phyloP scores from a whole-genome alignment of 2,797 vertebrate genomes.

The Rhadinocentrus ornatus region DNA sequence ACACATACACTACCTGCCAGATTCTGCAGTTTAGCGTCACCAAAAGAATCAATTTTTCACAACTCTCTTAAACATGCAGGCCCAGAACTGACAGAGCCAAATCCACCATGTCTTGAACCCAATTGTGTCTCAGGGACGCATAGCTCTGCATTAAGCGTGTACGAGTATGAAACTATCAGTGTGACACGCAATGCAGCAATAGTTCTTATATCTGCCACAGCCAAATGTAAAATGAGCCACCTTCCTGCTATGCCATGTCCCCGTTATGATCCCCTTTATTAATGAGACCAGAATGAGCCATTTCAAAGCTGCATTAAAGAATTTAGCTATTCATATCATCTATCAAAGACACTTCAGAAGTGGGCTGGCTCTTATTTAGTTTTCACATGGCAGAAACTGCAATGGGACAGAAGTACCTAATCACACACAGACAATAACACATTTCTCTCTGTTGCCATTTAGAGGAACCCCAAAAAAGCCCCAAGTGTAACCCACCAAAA shows the following conservation, averaged over 20 bases:
- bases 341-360: slow-evolving; percentile 77
- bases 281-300: slow-evolving; percentile 57
- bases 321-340: slow-evolving; percentile 71
- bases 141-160: slow-evolving; percentile 16
- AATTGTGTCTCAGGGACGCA: slow-evolving; percentile 28
- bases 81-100: slow-evolving; percentile 20
- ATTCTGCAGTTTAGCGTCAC: slow-evolving; percentile 19
- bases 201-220: slow-evolving; percentile 23
- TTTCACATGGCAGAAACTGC: slow-evolving; percentile 71
- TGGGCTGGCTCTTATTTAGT: slow-evolving; percentile 71
- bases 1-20: slow-evolving; percentile 12
- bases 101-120: slow-evolving; percentile 20
- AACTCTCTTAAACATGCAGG: slow-evolving; percentile 22
- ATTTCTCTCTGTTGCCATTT: slow-evolving; percentile 52
- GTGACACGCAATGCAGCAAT: slow-evolving; percentile 36
- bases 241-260: slow-evolving; percentile 39
- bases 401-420: slow-evolving; percentile 67
- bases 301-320: slow-evolving; percentile 64
- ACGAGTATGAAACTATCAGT: slow-evolving; percentile 25
- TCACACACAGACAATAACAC: slow-evolving; percentile 76
- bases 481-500: slow-evolving; percentile 35
- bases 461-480: slow-evolving; percentile 45
- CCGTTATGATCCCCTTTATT: slow-evolving; percentile 54
- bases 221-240: slow-evolving; percentile 55
- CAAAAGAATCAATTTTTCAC: slow-evolving; percentile 14